A percentile compares a stretch with the other conserved stretches of the same genome.
Evolutionary conservation across 2,113 vertebrate species (phyloP).

Genomic region (Synodontis membranacea): DNA sequence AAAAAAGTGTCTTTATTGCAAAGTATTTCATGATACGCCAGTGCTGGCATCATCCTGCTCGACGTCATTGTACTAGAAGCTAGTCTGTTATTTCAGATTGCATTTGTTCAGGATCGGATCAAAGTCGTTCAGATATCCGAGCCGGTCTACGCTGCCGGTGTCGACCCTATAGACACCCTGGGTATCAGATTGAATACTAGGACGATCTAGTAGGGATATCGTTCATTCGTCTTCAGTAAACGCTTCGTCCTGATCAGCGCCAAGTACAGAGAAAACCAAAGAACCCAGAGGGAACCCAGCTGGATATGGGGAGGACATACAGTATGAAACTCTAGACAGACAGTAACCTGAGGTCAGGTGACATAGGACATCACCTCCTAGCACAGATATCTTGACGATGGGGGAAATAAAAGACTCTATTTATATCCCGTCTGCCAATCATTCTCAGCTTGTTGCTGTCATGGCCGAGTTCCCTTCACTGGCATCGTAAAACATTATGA

Average conservation of each 20-base stretch:
- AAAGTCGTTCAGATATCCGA: not conserved
- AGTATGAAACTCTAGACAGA: not conserved
- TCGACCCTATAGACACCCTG: not conserved
- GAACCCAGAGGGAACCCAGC: not conserved
- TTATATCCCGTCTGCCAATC: slow-evolving; percentile 63
- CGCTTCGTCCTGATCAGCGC: not conserved
- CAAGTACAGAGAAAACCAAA: not conserved
- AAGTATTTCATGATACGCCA: no score
- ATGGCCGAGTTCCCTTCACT: slow-evolving; percentile 57
- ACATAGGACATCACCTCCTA: not conserved
- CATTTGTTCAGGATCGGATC: not conserved
- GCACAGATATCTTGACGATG: not conserved
- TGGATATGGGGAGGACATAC: not conserved
- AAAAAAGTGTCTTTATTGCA: not conserved
- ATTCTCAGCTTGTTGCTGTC: slow-evolving; percentile 54
- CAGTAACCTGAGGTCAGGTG: not conserved
- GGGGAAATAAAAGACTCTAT: slow-evolving; percentile 18
- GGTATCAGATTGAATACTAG: not conserved
- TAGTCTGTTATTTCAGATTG: not conserved
- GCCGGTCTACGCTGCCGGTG: not conserved
- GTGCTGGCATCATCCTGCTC: no score
- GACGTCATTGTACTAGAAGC: no score
- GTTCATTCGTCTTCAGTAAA: not conserved
- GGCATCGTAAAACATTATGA: slow-evolving; percentile 61
- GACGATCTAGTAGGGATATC: not conserved